A percentile compares a stretch with the other conserved stretches of the same genome.
phyloP scores from a whole-genome alignment of 2,888 invertebrate genomes.

The Trachelus troglodyta region DNA sequence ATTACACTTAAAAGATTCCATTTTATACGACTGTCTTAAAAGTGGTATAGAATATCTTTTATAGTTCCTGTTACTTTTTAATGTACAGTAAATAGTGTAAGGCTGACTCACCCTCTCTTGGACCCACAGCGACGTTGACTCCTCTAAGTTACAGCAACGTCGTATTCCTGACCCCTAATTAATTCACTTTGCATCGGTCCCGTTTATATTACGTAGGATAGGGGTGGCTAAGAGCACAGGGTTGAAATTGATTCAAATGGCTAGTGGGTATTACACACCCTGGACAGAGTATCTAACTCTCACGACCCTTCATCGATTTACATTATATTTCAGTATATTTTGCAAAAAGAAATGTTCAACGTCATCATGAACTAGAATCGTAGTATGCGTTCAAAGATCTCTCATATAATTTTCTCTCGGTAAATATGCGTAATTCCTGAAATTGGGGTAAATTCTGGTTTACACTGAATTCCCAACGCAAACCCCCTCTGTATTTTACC shows the following conservation, averaged over 20 bases:
- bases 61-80: neutral
- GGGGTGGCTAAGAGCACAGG: conserved; percentile 46
- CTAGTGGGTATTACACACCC: conserved; percentile 43
- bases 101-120: neutral
- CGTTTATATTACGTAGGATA: conserved; percentile 47
- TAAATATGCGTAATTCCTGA: neutral
- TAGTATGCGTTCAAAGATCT: too few relatives aligned
- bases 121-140: neutral
- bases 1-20: neutral
- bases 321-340: conserved; percentile 10
- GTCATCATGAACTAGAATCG: neutral
- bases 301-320: neutral
- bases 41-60: neutral
- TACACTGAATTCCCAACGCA: neutral
- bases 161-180: conserved; percentile 50
- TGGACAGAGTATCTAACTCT: conserved; percentile 24
- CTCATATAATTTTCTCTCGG: too few relatives aligned
- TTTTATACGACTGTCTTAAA: neutral
- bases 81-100: neutral
- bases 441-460: neutral
- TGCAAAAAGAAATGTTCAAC: neutral
- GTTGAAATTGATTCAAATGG: conserved; percentile 60
- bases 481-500: too few relatives aligned
- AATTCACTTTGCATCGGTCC: conserved; percentile 55
- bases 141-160: neutral